A percentile compares a stretch with the other conserved stretches of the same genome.
Conservation (phyloP, 2,888 invertebrate species). For the Tupiocoris notatus region DNA sequence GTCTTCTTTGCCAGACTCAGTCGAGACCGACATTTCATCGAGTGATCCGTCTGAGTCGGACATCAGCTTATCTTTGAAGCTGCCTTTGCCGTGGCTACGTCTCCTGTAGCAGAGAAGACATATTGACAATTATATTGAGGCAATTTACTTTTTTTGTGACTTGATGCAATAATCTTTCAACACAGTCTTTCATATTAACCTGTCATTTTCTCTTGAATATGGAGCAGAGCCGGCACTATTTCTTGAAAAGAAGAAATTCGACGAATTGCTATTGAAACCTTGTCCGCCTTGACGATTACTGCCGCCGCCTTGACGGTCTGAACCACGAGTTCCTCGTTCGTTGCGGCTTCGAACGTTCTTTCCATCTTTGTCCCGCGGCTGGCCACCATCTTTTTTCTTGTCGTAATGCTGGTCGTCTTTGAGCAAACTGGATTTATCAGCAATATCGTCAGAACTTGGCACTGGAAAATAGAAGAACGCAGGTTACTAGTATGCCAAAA, state of each 20-base stretch:
- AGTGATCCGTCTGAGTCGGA: constrained; percentile 72
- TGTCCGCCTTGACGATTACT: constrained; percentile 14
- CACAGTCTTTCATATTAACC: too few species aligned
- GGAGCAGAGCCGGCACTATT: not conserved
- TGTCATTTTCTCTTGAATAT: constrained; percentile 8
- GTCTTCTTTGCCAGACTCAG: constrained; percentile 61
- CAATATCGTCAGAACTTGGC: constrained; percentile 5
- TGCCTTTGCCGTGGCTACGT: constrained; percentile 21
- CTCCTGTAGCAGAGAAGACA: constrained; percentile 13
- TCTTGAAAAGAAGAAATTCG: constrained; percentile 9
- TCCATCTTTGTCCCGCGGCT: constrained; percentile 11
- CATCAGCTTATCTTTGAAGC: constrained; percentile 13
- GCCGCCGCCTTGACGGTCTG: not conserved
- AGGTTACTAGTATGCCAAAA: too few species aligned
- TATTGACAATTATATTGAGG: too few species aligned
- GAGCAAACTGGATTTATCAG: constrained; percentile 1
- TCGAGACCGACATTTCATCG: constrained; percentile 64
- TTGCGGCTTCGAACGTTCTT: constrained; percentile 1
- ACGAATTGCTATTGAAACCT: constrained; percentile 4
- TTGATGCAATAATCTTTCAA: too few species aligned
- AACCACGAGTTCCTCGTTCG: not conserved
- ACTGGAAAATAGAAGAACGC: too few species aligned
- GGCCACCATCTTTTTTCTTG: constrained; percentile 21
- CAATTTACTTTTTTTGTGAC: too few species aligned
- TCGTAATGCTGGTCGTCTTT: constrained; percentile 11